Base-by-base conservation (phyloP, 2,888 invertebrate species). In the Dexiosoma caninum region DNA sequence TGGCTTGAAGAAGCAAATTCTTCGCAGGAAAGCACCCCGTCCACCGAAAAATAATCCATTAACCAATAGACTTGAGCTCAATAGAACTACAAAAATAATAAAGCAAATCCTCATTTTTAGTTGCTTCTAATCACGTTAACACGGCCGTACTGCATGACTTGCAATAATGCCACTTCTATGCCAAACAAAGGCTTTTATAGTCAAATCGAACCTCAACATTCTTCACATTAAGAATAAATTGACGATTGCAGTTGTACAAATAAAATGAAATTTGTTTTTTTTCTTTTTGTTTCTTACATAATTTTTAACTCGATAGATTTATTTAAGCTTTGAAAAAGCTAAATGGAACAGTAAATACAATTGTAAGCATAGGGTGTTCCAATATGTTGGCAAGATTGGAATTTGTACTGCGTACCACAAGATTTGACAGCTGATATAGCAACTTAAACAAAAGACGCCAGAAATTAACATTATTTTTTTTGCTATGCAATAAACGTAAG, bases 91-190 rank as follows among this genome's bases (percentile, higher is more conserved):
- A 8, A 70, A 6, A 6, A 44, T 40, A 30, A 62, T 14, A 0
- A 69, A 19, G 4, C 14, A 27, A 23, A 77, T 30, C 12, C 70
- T 62, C 76, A 77, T 77, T 40, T 2, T 10, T 4, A 42, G 0
- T 9, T 10, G 10, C 12, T 21, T 46, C 10, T 46, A 21, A 46
- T 12, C 46, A 4, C 21, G 5, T 46, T 46, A 12, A 46, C 12
- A 12, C 21, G 12, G 21, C 23, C 2, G 23, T 5, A 12, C 2
- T 21, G 21, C 21, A 12, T 23, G 19, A 46, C n/a, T 46, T 2
- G 12, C 10, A 46, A 46, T 21, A 46, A 46, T 46, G 23, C 0
- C 21, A 46, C 4, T 21, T 21, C 12, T 2, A 12, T 3, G 3
- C 12, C 1, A 21, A 23, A 46, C 12, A 12, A 12, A 12, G 12